Evolutionary conservation across 2,113 vertebrate genomes (phyloP).

Genomic region (Cyprinodon tularosa): DNA sequence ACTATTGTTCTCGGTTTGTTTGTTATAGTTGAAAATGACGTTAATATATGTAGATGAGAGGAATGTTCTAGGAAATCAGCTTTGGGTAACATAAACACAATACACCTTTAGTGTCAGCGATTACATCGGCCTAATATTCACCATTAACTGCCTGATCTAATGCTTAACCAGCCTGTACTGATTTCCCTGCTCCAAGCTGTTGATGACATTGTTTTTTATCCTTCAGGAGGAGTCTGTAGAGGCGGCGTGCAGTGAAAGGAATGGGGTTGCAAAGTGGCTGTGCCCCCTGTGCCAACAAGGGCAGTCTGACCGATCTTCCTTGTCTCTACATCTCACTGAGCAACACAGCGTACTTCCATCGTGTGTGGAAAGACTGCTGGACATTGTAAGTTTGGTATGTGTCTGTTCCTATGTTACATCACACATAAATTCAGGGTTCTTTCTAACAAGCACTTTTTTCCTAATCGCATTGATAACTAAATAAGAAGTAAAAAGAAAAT

Average conservation of each 20-base stretch:
- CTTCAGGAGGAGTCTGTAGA: slow-evolving; percentile 81
- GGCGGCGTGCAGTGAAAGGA: slow-evolving; percentile 72
- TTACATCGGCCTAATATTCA: neutral
- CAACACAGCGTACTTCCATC: slow-evolving; percentile 82
- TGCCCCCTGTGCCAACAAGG: slow-evolving; percentile 82
- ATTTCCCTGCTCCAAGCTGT: neutral
- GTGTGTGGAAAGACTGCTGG: slow-evolving; percentile 80
- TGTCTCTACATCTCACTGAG: slow-evolving; percentile 78
- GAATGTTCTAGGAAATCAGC: neutral
- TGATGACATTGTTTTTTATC: slow-evolving; percentile 6
- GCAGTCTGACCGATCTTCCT: slow-evolving; percentile 71
- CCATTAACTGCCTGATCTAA: neutral
- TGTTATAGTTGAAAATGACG: too few relatives aligned
- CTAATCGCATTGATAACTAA: too few relatives aligned
- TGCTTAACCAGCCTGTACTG: neutral
- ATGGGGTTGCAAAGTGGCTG: slow-evolving; percentile 74
- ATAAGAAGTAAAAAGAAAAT: too few relatives aligned
- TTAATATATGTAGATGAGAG: neutral
- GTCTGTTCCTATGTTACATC: neutral
- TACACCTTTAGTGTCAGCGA: neutral
- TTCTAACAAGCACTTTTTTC: too few relatives aligned
- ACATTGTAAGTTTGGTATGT: slow-evolving; percentile 75
- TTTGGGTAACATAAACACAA: neutral
- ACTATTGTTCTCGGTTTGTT: too few relatives aligned
- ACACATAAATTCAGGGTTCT: neutral